Evolutionary conservation across 2,888 invertebrate species (phyloP).

Genomic region (Pyrrhosoma nymphula): DNA sequence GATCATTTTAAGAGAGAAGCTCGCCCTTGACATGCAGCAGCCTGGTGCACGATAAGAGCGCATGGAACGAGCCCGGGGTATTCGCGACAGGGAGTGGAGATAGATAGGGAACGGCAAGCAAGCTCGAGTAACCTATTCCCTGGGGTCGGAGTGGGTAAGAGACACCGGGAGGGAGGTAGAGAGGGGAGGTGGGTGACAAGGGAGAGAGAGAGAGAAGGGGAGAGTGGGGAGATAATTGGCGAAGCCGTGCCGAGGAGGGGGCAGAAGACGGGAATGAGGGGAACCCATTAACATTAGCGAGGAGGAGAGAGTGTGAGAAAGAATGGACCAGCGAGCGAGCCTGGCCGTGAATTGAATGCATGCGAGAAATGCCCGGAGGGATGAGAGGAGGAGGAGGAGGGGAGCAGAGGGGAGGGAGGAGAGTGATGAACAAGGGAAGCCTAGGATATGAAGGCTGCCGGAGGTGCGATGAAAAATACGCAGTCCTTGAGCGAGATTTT

Average conservation of each 20-base stretch:
- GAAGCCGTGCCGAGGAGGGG: background rate
- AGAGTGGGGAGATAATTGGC: background rate
- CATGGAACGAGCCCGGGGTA: background rate
- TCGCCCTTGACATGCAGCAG: slow-evolving; percentile 37
- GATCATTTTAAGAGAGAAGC: background rate
- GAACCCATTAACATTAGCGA: slow-evolving; percentile 51
- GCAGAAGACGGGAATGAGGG: background rate
- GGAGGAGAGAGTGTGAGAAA: background rate
- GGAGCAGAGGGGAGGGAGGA: slow-evolving; percentile 74
- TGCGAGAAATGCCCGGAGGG: slow-evolving; percentile 61
- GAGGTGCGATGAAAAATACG: slow-evolving; percentile 75
- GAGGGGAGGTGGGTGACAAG: background rate
- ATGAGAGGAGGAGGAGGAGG: slow-evolving; percentile 72
- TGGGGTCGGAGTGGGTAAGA: too few relatives aligned
- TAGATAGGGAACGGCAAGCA: too few relatives aligned
- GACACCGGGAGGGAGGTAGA: background rate
- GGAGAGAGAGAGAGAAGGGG: background rate
- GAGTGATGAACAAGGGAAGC: slow-evolving; percentile 67
- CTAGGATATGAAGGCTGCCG: slow-evolving; percentile 69
- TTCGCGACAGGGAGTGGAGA: too few relatives aligned
- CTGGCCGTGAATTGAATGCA: slow-evolving; percentile 39
- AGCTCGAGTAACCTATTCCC: too few relatives aligned
- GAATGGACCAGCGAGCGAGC: slow-evolving; percentile 30
- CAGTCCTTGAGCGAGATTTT: background rate
- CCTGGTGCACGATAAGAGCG: background rate